These are phyloP conservation scores for Lepidonotus clava DNA, from an alignment of 2,888 invertebrate genomes.

Conservation along the genomic window DNA sequence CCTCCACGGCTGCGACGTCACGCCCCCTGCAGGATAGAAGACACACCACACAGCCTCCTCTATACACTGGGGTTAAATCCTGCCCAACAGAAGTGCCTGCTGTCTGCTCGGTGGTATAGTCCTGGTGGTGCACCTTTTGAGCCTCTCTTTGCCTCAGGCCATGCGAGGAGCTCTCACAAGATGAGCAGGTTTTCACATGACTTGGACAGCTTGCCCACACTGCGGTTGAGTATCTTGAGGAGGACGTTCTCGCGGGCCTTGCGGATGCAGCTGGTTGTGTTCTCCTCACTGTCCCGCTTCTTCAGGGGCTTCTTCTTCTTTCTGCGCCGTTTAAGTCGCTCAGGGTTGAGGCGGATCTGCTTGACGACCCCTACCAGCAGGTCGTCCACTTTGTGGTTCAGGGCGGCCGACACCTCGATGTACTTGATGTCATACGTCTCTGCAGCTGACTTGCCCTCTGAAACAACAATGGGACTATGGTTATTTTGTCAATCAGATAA, in stretches of 20 bases:
- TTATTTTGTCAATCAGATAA: too few species aligned
- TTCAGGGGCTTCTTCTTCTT: conserved; percentile 4
- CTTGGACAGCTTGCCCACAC: conserved; percentile 57
- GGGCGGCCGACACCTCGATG: conserved; percentile 97
- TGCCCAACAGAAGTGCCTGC: background rate
- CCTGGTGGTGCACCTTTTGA: background rate
- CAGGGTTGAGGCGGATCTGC: conserved; percentile 89
- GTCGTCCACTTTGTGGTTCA: conserved; percentile 98
- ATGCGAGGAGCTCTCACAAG: conserved; percentile 58
- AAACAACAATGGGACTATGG: too few species aligned
- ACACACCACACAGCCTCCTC: background rate
- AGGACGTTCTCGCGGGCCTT: conserved; percentile 45
- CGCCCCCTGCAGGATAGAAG: background rate
- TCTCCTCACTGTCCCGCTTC: background rate
- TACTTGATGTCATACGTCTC: conserved; percentile 95
- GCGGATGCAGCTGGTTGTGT: background rate
- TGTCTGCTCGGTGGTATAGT: background rate
- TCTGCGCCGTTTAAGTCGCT: conserved; percentile 36
- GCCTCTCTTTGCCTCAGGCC: background rate
- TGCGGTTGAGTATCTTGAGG: conserved; percentile 41
- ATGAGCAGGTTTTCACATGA: conserved; percentile 64
- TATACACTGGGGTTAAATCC: background rate
- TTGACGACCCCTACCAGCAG: conserved; percentile 94
- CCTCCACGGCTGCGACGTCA: too few species aligned
- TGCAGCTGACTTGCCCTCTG: conserved; percentile 96